A percentile compares a stretch with the other conserved stretches of the same genome.
phyloP scores from a whole-genome alignment of 2,888 invertebrate genomes.

The Ferrisia virgata region DNA sequence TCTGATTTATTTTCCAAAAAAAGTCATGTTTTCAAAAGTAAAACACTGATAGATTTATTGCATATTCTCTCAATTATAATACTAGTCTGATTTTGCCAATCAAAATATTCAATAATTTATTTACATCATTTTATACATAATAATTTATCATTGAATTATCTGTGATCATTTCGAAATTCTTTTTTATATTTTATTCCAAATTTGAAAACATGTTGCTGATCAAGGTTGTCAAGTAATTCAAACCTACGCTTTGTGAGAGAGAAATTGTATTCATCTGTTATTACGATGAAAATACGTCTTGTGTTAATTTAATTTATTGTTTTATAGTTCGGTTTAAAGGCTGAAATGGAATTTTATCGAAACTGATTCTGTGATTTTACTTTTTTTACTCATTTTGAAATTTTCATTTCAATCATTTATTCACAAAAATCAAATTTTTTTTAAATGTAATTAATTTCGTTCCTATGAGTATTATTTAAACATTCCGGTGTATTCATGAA shows the following conservation, averaged over 20 bases:
- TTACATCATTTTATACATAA: not conserved
- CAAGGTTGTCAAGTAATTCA: not conserved
- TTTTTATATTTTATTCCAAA: not conserved
- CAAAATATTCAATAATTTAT: not conserved
- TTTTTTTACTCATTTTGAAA: not conserved
- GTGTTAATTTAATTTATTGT: not conserved
- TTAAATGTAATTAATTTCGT: not conserved
- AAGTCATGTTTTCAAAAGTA: not conserved
- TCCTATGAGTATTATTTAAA: not conserved
- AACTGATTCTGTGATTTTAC: not conserved
- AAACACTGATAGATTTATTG: not conserved
- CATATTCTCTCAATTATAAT: not conserved
- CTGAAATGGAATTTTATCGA: not conserved
- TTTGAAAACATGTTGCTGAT: not conserved
- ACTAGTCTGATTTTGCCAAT: conserved; percentile 5
- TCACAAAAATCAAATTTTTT: not conserved
- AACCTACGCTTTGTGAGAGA: not conserved
- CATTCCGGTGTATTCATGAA: not conserved
- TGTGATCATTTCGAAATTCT: not conserved
- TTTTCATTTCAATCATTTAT: not conserved
- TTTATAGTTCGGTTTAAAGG: not conserved
- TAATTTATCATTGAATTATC: not conserved
- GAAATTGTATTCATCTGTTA: not conserved
- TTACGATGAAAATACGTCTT: not conserved
- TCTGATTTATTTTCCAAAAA: no score